Base-by-base conservation (phyloP, 2,113 vertebrate species). In the Chrysemys picta region DNA sequence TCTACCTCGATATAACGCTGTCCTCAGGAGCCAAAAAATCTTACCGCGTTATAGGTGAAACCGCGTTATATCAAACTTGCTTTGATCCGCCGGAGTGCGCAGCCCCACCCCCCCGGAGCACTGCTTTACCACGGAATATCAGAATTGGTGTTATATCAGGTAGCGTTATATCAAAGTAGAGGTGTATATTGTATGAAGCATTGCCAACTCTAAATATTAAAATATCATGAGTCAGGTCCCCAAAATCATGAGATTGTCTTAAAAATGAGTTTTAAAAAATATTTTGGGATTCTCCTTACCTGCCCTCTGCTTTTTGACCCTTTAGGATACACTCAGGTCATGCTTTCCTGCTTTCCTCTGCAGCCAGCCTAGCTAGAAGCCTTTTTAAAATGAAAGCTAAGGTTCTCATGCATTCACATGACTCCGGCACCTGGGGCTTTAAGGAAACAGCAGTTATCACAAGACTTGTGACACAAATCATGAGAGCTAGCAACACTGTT, bases 161-260 rank as follows among this genome's bases (percentile, higher is more conserved):
- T 45, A 45, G 45, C 45, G 45, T 45, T 45, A 45, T 45, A 45
- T 45, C 45, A 45, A 45, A 45, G 45, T 45, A 45, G 45, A 45
- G 45, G 45, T 45, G 45, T 45, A 45, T 27, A 76, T 25, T 29
- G 72, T 7, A 62, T 65, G 50, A 27, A 3, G 0, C 16, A 14
- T 45, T 2, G 0, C 14, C 54, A 57, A 24, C 62, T 80, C 31
- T 12, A 5, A 65, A 49, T 0, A 0, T 25, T 24, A 22, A 31
- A 62, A 57, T 4, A 14, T 29, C 80, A 38, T 10, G 49, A 78
- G 42, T 82, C 50, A 24, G 50, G 45, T 1, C 8, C 38, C 11
- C 9, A 17, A 17, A 24, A 72, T 72, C n/a, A 38, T 38, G 65
- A 72, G 65, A 38, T 38, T n/a, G n/a, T 19, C n/a, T 38, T 72